A percentile compares a stretch with the other conserved stretches of the same genome.
Conservation (phyloP, 2,113 vertebrate species). For the Daboia siamensis region DNA sequence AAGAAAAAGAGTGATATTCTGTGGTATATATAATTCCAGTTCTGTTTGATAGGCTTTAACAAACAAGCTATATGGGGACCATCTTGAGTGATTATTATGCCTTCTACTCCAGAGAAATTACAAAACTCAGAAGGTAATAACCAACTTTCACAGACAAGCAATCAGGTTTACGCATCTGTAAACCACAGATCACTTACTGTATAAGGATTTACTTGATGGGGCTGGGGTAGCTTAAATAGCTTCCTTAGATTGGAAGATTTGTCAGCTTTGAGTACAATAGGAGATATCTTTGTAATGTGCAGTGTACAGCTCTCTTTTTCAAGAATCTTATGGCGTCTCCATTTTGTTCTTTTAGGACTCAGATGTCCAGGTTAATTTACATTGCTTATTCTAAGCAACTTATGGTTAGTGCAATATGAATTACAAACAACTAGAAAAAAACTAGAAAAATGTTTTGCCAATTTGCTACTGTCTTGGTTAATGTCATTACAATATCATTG, state of each 20-base stretch:
- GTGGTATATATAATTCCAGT: conserved; percentile 8
- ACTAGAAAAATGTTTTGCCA: background rate
- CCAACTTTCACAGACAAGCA: conserved; percentile 50
- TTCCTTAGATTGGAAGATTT: conserved; percentile 58
- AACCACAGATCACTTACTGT: conserved; percentile 50
- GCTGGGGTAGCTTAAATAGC: conserved; percentile 52
- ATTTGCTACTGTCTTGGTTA: background rate
- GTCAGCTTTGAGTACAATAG: conserved; percentile 60
- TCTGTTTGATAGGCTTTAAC: conserved; percentile 38
- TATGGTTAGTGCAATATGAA: background rate
- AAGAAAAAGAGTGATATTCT: background rate
- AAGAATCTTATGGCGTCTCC: conserved; percentile 12
- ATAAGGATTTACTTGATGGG: conserved; percentile 59
- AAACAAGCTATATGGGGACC: conserved; percentile 27
- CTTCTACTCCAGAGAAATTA: conserved; percentile 53
- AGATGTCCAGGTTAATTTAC: background rate
- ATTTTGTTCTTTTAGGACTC: conserved; percentile 10
- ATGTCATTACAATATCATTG: background rate
- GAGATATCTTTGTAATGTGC: conserved; percentile 59
- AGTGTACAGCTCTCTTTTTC: conserved; percentile 47
- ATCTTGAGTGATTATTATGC: conserved; percentile 44
- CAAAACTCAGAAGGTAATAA: conserved; percentile 56
- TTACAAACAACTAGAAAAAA: background rate
- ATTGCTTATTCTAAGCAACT: background rate
- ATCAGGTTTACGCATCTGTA: conserved; percentile 54